Evolutionary conservation across 2,888 invertebrate genomes (phyloP).

Genomic region (Neocrepidodera transversa): DNA sequence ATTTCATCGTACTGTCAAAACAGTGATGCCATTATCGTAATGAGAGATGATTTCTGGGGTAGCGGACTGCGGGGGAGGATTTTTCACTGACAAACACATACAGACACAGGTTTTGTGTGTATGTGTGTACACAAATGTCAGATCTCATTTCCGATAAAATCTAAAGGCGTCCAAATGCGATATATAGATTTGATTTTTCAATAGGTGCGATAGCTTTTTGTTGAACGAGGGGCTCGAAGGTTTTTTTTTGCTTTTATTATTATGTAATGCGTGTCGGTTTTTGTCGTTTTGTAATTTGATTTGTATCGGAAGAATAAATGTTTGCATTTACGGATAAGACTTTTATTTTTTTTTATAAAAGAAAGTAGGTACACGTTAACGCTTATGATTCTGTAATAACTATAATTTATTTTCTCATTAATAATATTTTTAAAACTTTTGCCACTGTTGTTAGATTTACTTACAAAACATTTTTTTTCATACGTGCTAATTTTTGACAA

Average conservation of each 20-base stretch:
- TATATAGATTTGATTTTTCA: slow-evolving; percentile 56
- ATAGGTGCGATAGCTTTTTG: slow-evolving; percentile 46
- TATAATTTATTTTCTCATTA: too few relatives aligned
- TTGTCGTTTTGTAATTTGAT: neutral
- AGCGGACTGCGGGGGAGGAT: slow-evolving; percentile 9
- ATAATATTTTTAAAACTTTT: too few relatives aligned
- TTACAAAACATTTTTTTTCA: too few relatives aligned
- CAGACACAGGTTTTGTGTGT: slow-evolving; percentile 28
- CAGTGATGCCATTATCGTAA: slow-evolving; percentile 56
- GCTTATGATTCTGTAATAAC: too few relatives aligned
- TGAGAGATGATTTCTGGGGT: slow-evolving; percentile 54
- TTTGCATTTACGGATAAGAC: too few relatives aligned
- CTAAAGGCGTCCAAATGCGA: slow-evolving; percentile 48
- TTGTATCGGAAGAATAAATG: neutral
- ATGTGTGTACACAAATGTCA: slow-evolving; percentile 52
- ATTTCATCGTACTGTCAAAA: slow-evolving; percentile 57
- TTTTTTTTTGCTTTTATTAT: neutral
- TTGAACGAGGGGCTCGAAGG: slow-evolving; percentile 14
- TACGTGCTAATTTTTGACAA: too few relatives aligned
- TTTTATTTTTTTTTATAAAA: too few relatives aligned
- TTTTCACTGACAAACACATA: slow-evolving; percentile 17
- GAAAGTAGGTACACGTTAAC: too few relatives aligned
- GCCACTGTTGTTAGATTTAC: too few relatives aligned
- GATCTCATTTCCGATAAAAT: slow-evolving; percentile 58
- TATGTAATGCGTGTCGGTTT: neutral